A percentile compares a stretch with the other conserved stretches of the same genome.
Conservation (phyloP, 2,797 vertebrate species). For the Enoplosus armatus region DNA sequence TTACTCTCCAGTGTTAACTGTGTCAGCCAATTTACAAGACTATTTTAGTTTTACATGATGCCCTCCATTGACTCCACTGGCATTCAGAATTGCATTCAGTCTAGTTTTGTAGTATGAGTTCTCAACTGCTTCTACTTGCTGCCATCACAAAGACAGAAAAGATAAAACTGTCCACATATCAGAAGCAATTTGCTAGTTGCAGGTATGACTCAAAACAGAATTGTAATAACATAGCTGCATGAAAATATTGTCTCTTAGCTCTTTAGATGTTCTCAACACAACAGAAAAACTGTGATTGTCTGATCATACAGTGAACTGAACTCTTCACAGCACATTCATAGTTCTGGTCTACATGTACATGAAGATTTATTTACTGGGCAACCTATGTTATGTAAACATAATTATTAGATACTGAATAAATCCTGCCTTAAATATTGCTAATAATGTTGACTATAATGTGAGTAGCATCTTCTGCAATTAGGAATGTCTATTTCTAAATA, state of each 20-base stretch:
- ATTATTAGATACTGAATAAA: conserved; percentile 35
- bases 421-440: conserved; percentile 35
- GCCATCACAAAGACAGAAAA: conserved; percentile 6
- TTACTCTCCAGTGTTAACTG: conserved; percentile 49
- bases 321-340: conserved; percentile 10
- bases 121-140: conserved; percentile 9
- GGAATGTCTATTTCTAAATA: conserved; percentile 35
- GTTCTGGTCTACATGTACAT: not conserved
- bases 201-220: conserved; percentile 17
- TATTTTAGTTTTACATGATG: conserved; percentile 41
- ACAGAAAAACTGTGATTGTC: conserved; percentile 3
- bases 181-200: conserved; percentile 21
- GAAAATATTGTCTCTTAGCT: conserved; percentile 9
- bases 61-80: conserved; percentile 30
- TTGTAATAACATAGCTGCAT: conserved; percentile 5
- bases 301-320: conserved; percentile 7
- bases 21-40: conserved; percentile 54
- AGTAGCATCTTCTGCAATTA: conserved; percentile 26
- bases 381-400: conserved; percentile 7
- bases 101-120: conserved; percentile 18
- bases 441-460: conserved; percentile 17
- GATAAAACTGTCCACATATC: conserved; percentile 15
- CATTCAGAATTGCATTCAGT: conserved; percentile 34
- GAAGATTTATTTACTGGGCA: conserved; percentile 10
- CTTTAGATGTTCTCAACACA: conserved; percentile 13